Percentiles rank a stretch among this genome's conserved stretches.
Conservation (phyloP, 2,797 vertebrate genomes). For the Clarias platycephalus region DNA sequence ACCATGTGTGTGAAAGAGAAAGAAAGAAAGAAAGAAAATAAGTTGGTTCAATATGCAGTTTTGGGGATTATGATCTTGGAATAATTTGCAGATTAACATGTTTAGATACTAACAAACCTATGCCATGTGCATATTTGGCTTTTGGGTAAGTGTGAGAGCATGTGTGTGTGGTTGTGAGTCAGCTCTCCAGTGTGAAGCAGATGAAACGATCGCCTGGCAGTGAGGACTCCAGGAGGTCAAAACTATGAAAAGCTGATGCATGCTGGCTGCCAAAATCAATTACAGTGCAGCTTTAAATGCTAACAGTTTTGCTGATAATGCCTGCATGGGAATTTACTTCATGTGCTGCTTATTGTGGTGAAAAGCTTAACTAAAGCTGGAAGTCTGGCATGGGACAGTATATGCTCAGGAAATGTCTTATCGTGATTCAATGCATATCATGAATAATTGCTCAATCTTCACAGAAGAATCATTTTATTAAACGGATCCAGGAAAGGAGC, state of each 20-base stretch:
- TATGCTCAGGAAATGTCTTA: not conserved
- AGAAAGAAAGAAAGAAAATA: not conserved
- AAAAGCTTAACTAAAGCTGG: conserved; percentile 3
- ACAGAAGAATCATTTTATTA: not conserved
- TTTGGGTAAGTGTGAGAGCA: not conserved
- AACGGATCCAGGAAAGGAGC: not conserved
- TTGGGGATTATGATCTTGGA: conserved; percentile 16
- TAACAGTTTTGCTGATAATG: conserved; percentile 19
- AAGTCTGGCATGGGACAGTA: not conserved
- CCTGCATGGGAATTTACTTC: conserved; percentile 16
- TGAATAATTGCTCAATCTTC: not conserved
- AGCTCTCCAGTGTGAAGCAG: conserved; percentile 13
- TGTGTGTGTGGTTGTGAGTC: conserved; percentile 4
- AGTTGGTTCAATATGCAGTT: not conserved
- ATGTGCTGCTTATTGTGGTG: conserved; percentile 9
- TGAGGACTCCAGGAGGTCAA: conserved; percentile 13
- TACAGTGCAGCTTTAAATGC: conserved; percentile 30
- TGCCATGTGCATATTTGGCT: conserved; percentile 13
- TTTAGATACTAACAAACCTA: conserved; percentile 1
- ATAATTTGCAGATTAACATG: conserved; percentile 3
- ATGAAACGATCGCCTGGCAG: conserved; percentile 40
- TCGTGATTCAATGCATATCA: not conserved
- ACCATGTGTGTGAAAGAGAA: conserved; percentile 6
- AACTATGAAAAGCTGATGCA: conserved; percentile 11
- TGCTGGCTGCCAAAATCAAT: conserved; percentile 30